Base-by-base conservation (phyloP, 2,888 invertebrate genomes). In the Dascillus cervinus region DNA sequence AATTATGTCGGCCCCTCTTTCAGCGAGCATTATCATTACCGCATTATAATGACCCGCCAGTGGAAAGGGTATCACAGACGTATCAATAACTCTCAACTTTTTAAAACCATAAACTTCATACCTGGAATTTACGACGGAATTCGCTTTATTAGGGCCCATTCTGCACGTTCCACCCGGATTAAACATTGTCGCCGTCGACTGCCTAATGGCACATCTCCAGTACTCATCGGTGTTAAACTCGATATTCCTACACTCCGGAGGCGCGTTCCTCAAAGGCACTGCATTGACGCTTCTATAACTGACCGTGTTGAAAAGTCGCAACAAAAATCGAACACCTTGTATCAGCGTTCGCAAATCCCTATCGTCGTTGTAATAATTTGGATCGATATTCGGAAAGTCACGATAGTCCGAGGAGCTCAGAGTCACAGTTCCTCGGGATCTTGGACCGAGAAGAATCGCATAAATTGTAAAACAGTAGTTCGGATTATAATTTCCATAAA, bases 371-470 rank as follows among this genome's bases (percentile, higher is more conserved):
- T 86, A 71, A 57, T 88, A 90, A 49, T 87, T 83, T 0, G 86
- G 81, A 46, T 83, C 76, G 49, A 89, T 73, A 8, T 74, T 64
- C 0, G 88, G 86, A 45, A 78, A 73, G 11, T n/a, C n/a, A n/a
- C n/a, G n/a, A n/a, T n/a, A n/a, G n/a, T n/a, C n/a, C n/a, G n/a
- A n/a, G n/a, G 79, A 75, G 46, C 70, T 73, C 10, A 90, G 65
- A 57, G 71, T 72, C 1, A 85, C 47, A 5, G 72, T 69, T 0
- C 84, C 84, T 12, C 70, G 65, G 8, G 84, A 84, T 49, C 75
- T 71, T 0, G 85, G 84, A 50, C 79, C 71, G 29, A 83, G 69
- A 15, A 83, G 62, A 67, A 83, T 78, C 0, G 82, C 74, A 28
- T 82, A 70, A 8, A 76, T 61, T 22, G 67, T 69, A 64, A 74